Conservation (phyloP, 2,797 vertebrate genomes). For the Xerus rutilus region DNA sequence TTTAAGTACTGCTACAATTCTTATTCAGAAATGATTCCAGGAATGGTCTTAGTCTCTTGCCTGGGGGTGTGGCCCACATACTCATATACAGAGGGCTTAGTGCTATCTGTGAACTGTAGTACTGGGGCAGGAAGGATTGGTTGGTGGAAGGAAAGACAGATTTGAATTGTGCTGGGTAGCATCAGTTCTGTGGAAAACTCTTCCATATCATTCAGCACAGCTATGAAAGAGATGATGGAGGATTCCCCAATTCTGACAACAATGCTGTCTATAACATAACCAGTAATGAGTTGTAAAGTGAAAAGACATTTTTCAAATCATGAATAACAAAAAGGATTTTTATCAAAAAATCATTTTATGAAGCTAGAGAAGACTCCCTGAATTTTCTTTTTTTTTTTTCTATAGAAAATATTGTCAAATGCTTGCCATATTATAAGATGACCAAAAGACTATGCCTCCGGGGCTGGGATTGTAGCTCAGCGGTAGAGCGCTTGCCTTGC, state of each 20-base stretch:
- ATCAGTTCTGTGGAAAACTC: background rate
- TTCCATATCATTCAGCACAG: background rate
- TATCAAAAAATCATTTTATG: background rate
- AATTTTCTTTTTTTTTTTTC: background rate
- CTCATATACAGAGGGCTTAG: background rate
- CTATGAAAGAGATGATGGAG: background rate
- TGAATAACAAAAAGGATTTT: background rate
- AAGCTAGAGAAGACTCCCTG: background rate
- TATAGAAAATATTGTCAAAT: background rate
- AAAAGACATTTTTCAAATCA: background rate
- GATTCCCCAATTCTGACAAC: background rate
- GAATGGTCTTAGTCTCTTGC: background rate
- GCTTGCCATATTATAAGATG: background rate
- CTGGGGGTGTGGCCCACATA: background rate
- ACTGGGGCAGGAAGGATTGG: background rate
- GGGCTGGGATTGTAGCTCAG: too few relatives aligned
- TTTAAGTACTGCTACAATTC: background rate
- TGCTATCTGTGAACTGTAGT: accelerated
- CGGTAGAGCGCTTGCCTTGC: too few relatives aligned
- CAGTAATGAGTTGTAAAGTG: background rate
- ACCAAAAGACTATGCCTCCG: background rate
- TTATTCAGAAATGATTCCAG: background rate
- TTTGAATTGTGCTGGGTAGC: background rate
- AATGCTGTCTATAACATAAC: background rate
- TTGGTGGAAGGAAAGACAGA: background rate